These are phyloP conservation scores for Sebastes vulpes DNA, from an alignment of 2,797 vertebrate species.

Conservation along the genomic window DNA sequence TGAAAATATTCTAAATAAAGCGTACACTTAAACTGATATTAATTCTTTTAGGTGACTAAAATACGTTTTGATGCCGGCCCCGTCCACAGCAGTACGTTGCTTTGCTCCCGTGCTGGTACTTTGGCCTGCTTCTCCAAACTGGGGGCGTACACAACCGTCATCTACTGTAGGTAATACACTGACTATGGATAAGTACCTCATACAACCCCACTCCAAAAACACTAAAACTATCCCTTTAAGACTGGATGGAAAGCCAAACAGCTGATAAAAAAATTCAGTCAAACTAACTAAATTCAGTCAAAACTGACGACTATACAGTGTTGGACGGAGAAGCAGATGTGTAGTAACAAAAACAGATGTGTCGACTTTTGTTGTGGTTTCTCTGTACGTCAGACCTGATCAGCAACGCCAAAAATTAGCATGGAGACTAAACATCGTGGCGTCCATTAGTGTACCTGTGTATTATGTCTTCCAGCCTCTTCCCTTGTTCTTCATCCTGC, in stretches of 20 bases:
- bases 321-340: conserved; percentile 7
- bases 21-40: too few species aligned
- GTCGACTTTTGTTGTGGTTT: not conserved
- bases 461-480: conserved; percentile 92
- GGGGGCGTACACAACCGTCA: rapidly evolving
- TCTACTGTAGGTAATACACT: too few species aligned
- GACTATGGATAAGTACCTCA: too few species aligned
- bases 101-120: too few species aligned
- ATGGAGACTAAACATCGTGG: not conserved
- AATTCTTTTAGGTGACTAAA: too few species aligned
- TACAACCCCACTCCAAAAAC: rapidly evolving
- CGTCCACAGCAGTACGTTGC: too few species aligned
- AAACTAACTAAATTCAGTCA: not conserved
- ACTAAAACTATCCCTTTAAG: too few species aligned
- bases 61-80: too few species aligned
- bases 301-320: not conserved
- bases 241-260: not conserved
- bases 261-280: not conserved
- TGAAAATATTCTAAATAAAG: too few species aligned
- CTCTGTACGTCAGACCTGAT: not conserved
- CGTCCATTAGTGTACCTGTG: conserved; percentile 85
- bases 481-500: conserved; percentile 92
- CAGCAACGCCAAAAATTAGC: not conserved
- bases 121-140: too few species aligned
- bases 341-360: not conserved